A percentile compares a stretch with the other conserved stretches of the same genome.
Conservation (phyloP, 2,888 invertebrate species). For the Tanypteryx hageni region DNA sequence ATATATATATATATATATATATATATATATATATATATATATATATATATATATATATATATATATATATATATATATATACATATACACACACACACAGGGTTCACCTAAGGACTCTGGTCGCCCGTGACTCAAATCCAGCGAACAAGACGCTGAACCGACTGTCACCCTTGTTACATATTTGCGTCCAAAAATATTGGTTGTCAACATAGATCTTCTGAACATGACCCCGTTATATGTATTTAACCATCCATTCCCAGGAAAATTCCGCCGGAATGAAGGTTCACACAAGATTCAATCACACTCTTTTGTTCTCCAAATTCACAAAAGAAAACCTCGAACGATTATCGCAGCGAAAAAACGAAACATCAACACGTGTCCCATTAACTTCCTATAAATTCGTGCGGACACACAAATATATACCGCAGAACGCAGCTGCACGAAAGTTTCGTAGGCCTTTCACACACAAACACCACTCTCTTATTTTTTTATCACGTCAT, state of each 20-base stretch:
- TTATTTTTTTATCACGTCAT: slow-evolving; percentile 60
- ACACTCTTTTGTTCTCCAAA: slow-evolving; percentile 35
- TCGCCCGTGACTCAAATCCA: neutral
- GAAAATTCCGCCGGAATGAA: slow-evolving; percentile 11
- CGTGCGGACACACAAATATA: slow-evolving; percentile 56
- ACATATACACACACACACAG: neutral
- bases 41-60: no score
- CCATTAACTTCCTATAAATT: slow-evolving; percentile 32
- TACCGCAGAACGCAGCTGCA: slow-evolving; percentile 52
- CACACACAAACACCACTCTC: slow-evolving; percentile 61
- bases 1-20: no score
- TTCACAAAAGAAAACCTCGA: slow-evolving; percentile 57
- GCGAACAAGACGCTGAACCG: neutral
- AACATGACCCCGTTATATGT: slow-evolving; percentile 1
- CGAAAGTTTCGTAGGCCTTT: slow-evolving; percentile 54
- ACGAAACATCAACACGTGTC: slow-evolving; percentile 54
- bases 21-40: no score
- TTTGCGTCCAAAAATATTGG: neutral
- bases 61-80: no score
- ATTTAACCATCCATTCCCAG: slow-evolving; percentile 17
- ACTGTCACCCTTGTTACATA: neutral
- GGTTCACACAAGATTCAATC: slow-evolving; percentile 40
- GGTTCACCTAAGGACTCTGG: neutral
- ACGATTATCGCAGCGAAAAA: slow-evolving; percentile 29
- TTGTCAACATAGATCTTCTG: neutral